phyloP scores from a whole-genome alignment of 35 echinoderm and acorn worm species.

The Apostichopus californicus region DNA sequence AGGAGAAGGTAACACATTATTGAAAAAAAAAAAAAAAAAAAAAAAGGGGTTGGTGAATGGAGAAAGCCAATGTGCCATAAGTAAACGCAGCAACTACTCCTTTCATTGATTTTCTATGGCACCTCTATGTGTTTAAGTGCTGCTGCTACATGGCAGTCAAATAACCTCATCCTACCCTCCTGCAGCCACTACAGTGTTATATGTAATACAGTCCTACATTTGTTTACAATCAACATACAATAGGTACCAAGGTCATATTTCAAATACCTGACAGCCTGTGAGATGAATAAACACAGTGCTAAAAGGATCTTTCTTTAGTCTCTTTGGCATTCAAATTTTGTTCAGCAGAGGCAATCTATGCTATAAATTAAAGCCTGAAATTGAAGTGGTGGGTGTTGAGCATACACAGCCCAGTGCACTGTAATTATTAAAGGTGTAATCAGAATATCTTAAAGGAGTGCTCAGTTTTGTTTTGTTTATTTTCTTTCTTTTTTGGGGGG shows the following conservation, averaged over 20 bases:
- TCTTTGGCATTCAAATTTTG: conserved; percentile 46
- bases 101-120: too few species aligned
- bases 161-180: too few species aligned
- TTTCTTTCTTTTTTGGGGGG: too few species aligned
- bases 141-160: too few species aligned
- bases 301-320: not conserved
- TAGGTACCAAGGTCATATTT: conserved; percentile 49
- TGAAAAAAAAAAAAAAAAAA: too few species aligned
- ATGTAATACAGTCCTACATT: not conserved
- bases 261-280: conserved; percentile 21
- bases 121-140: too few species aligned
- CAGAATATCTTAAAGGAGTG: conserved; percentile 25
- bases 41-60: too few species aligned
- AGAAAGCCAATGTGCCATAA: too few species aligned
- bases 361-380: conserved; percentile 19
- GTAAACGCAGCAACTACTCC: too few species aligned
- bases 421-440: conserved; percentile 49
- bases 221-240: conserved; percentile 43
- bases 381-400: conserved; percentile 47
- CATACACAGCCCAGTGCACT: not conserved
- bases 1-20: not conserved
- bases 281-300: conserved; percentile 38
- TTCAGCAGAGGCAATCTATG: conserved; percentile 36
- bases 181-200: too few species aligned
- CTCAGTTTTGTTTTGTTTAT: not conserved